Conservation (phyloP, 2,888 invertebrate genomes). For the Rhimphoctona megacephalus region DNA sequence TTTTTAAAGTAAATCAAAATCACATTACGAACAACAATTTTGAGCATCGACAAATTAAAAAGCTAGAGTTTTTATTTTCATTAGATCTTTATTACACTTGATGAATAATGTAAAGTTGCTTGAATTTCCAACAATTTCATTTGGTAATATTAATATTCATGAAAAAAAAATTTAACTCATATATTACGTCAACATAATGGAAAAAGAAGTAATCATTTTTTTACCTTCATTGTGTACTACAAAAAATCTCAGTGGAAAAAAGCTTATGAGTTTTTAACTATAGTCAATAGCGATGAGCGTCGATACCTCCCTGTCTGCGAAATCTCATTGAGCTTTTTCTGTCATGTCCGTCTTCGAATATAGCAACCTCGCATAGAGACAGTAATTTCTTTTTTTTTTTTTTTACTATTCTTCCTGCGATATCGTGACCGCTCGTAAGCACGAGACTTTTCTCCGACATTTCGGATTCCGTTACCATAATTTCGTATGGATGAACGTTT, state of each 20-base stretch:
- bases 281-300: not conserved
- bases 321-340: not conserved
- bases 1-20: not conserved
- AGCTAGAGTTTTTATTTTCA: too few species aligned
- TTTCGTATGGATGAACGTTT: constrained; percentile 70
- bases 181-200: too few species aligned
- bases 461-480: constrained; percentile 69
- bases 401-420: constrained; percentile 8
- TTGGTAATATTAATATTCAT: too few species aligned
- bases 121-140: too few species aligned
- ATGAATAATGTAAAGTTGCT: too few species aligned
- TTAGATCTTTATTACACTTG: too few species aligned
- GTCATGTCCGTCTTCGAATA: constrained; percentile 20
- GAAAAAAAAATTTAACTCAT: too few species aligned
- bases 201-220: not conserved
- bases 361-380: constrained; percentile 33
- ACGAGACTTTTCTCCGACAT: constrained; percentile 61
- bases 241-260: not conserved
- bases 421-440: constrained; percentile 59
- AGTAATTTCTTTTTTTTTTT: constrained; percentile 43
- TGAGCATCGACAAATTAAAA: too few species aligned
- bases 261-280: not conserved
- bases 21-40: too few species aligned
- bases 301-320: not conserved
- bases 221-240: not conserved